Evolutionary conservation across 2,113 vertebrate species (phyloP).

Genomic region (Stictonetta naevosa): DNA sequence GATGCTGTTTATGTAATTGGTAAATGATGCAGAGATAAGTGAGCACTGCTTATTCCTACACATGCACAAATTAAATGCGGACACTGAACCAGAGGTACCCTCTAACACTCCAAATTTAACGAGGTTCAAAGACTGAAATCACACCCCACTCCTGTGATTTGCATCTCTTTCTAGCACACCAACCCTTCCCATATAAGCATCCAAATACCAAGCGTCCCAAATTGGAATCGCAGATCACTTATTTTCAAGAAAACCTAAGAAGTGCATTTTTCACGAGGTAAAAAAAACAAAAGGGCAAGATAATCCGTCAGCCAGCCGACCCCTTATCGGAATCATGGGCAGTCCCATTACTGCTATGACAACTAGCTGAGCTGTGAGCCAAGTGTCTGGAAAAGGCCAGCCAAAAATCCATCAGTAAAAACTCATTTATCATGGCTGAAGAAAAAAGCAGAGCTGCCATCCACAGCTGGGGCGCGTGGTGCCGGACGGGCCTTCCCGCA

Average conservation of each 20-base stretch:
- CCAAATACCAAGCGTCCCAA: background rate
- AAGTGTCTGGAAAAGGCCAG: slow-evolving; percentile 37
- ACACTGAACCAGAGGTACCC: background rate
- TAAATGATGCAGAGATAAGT: slow-evolving; percentile 25
- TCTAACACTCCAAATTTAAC: background rate
- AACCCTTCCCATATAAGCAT: background rate
- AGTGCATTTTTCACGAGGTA: background rate
- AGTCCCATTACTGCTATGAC: slow-evolving; percentile 34
- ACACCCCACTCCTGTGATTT: background rate
- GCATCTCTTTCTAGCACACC: background rate
- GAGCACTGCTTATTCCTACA: background rate
- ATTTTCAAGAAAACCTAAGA: background rate
- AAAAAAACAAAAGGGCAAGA: slow-evolving; percentile 38
- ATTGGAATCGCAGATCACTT: background rate
- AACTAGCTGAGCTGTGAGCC: background rate
- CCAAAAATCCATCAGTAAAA: background rate
- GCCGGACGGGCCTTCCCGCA: background rate
- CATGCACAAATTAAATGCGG: background rate
- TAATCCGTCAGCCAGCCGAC: background rate
- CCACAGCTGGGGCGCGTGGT: rapidly evolving
- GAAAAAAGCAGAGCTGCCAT: rapidly evolving
- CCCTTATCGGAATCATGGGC: background rate
- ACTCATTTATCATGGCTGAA: background rate
- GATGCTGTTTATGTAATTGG: slow-evolving; percentile 22
- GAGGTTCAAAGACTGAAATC: background rate